Evolutionary conservation across 1,140 invertebrate genomes (phyloP), one percentile per base, ranked within the genome.

Genomic region (Saccostrea cuccullata): DNA sequence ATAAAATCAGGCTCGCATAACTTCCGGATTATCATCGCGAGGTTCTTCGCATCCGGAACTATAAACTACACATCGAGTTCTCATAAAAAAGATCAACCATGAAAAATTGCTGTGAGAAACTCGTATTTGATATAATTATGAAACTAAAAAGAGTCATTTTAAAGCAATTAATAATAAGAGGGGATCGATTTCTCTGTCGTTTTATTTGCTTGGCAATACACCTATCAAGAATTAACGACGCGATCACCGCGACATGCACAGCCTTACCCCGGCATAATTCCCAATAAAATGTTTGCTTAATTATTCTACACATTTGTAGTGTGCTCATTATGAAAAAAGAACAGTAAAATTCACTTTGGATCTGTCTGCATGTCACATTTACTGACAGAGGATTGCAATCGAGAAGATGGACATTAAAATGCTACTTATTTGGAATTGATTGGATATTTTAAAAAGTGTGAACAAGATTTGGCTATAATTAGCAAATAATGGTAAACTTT

Each of bases 11-110:
- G 70, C 70, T 0, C 15, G 70, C 26, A 30, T 77, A 40, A 77
- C 70, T 36, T 77, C 26, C 70, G 70, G 70, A 77, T 77, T 77
- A 77, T 77, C 70, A 23, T 77, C 70, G 12, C 26, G 11, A 13
- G 30, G 26, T 36, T 77, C 26, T 40, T 77, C 70, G 30, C 70
- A 77, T 77, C 70, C 70, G 26, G 70, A 77, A 30, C 23, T 73
- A 11, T 23, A 73, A 73, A 73, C 23, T 13, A 26, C 11, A 73
- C 15, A 36, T 36, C 23, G 11, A 77, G 70, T 36, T 20, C 60
- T 67, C 70, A 26, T 77, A 15, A 77, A 77, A 77, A 77, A 77
- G 70, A 77, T 77, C 70, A 77, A 77, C 70, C 70, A 77, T 77
- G 70, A 77, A 77, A 77, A 30, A 77, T 77, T 77, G 70, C 70